A percentile compares a stretch with the other conserved stretches of the same genome.
phyloP scores from a whole-genome alignment of 1,140 invertebrate species.

The Ephestia elutella region DNA sequence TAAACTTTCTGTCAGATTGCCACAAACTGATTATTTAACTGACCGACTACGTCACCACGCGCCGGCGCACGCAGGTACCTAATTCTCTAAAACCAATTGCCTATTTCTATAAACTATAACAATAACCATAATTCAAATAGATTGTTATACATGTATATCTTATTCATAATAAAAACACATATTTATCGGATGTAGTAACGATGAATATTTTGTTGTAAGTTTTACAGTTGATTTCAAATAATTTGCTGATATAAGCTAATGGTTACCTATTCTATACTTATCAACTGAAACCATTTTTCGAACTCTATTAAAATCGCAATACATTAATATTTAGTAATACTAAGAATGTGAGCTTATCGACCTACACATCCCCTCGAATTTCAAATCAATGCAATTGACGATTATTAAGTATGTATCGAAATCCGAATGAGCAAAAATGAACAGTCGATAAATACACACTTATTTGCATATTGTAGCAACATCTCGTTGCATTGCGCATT shows the following conservation, averaged over 20 bases:
- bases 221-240: neutral
- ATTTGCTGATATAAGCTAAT: conserved; percentile 7
- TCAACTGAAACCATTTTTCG: conserved; percentile 10
- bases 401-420: conserved; percentile 15
- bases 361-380: conserved; percentile 14
- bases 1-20: no score
- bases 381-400: conserved; percentile 24
- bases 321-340: conserved; percentile 7
- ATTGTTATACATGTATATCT: conserved; percentile 12
- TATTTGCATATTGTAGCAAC: neutral
- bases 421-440: conserved; percentile 7
- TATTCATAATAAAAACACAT: conserved; percentile 23
- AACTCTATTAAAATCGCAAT: neutral
- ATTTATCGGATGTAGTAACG: conserved; percentile 24
- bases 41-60: neutral
- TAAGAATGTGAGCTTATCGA: conserved; percentile 24
- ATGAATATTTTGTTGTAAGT: no score
- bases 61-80: neutral
- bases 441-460: neutral
- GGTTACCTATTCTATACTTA: conserved; percentile 6
- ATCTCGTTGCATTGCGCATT: no score
- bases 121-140: conserved; percentile 21
- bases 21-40: neutral
- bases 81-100: conserved; percentile 26
- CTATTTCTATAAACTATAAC: conserved; percentile 30